These are phyloP conservation scores for Paradoxurus hermaphroditus DNA, from an alignment of 2,113 vertebrate species.

Conservation along the genomic window DNA sequence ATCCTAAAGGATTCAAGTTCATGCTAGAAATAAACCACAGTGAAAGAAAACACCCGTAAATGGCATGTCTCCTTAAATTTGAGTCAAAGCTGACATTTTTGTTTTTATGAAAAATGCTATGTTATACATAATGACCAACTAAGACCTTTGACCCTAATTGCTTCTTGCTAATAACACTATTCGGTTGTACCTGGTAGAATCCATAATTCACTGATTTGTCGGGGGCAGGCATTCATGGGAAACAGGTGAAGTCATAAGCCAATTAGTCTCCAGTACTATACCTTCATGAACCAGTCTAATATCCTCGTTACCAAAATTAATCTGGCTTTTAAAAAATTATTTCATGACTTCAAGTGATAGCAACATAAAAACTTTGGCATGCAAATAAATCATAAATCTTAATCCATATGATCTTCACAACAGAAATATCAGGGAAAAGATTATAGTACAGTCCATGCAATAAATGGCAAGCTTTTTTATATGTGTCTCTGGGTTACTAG, in stretches of 20 bases:
- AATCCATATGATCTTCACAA: not conserved
- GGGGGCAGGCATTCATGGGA: not conserved
- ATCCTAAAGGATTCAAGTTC: slow-evolving; percentile 59
- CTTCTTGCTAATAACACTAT: not conserved
- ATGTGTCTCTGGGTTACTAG: not conserved
- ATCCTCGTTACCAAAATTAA: not conserved
- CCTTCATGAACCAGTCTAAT: not conserved
- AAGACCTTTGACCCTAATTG: not conserved
- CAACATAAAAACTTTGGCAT: not conserved
- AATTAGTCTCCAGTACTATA: not conserved
- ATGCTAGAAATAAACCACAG: slow-evolving; percentile 72
- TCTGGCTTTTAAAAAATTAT: not conserved
- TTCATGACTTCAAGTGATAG: not conserved
- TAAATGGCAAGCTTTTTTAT: not conserved
- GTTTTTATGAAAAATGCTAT: not conserved
- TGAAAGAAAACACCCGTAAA: slow-evolving; percentile 16
- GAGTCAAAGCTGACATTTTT: not conserved
- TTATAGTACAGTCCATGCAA: not conserved
- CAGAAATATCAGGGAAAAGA: not conserved
- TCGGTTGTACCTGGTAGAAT: not conserved
- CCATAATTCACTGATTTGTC: not conserved
- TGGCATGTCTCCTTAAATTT: not conserved
- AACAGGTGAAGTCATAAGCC: not conserved
- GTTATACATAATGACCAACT: not conserved
- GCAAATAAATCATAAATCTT: not conserved